Evolutionary conservation across 2,113 vertebrate species (phyloP).

Genomic region (Mohoua ochrocephala): DNA sequence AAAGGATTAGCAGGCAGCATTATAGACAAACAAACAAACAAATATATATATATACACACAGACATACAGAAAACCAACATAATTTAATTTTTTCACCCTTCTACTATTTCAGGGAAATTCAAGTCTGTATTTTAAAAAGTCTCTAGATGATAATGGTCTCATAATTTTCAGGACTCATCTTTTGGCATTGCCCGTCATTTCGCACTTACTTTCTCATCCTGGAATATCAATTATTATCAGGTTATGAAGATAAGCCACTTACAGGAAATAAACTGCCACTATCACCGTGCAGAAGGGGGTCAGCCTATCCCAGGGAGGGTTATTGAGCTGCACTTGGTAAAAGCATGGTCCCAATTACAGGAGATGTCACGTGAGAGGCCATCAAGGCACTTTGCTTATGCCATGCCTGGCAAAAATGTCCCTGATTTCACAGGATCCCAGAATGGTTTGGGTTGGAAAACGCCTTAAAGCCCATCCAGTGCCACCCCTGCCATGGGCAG

Average conservation of each 20-base stretch:
- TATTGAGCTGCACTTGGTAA: neutral
- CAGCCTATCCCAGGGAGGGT: neutral
- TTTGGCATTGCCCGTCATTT: neutral
- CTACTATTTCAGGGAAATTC: neutral
- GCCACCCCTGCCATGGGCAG: neutral
- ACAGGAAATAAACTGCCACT: conserved; percentile 13
- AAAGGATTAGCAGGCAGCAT: neutral
- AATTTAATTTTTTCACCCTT: neutral
- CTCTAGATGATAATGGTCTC: neutral
- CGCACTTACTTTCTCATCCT: neutral
- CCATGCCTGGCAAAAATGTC: neutral
- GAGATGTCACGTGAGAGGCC: neutral
- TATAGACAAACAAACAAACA: neutral
- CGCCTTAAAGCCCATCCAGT: accelerated
- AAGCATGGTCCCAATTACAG: neutral
- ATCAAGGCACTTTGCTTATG: neutral
- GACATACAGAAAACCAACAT: neutral
- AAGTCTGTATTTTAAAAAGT: neutral
- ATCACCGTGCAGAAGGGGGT: neutral
- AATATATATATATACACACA: accelerated
- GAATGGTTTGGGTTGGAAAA: neutral
- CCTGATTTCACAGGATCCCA: neutral
- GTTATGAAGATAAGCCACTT: conserved; percentile 53
- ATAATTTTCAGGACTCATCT: neutral
- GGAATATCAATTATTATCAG: conserved; percentile 61